A percentile compares a stretch with the other conserved stretches of the same genome.
Conservation (phyloP, 1,140 invertebrate genomes). For the Drosophila watanabei region DNA sequence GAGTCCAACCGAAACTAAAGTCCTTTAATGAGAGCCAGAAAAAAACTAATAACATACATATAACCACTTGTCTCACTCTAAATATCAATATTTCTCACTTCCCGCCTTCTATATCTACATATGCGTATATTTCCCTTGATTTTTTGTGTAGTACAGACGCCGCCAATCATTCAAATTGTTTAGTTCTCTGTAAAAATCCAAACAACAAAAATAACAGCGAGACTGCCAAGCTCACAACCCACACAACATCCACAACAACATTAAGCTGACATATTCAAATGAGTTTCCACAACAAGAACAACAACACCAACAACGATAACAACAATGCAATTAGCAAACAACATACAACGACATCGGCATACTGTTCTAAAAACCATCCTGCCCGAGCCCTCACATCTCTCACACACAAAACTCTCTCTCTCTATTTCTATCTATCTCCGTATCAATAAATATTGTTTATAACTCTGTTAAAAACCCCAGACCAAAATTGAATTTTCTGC, state of each 20-base stretch:
- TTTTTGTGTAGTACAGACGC: conserved; percentile 29
- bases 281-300: conserved; percentile 28
- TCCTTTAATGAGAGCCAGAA: conserved; percentile 32
- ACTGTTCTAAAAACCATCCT: conserved; percentile 72
- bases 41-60: conserved; percentile 21
- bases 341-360: conserved; percentile 46
- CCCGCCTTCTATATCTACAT: conserved; percentile 26
- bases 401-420: conserved; percentile 44
- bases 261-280: conserved; percentile 12
- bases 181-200: conserved; percentile 12
- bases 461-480: conserved; percentile 40
- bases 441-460: conserved; percentile 57
- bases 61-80: conserved; percentile 9
- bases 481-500: conserved; percentile 58
- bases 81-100: conserved; percentile 15
- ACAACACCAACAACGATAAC: conserved; percentile 19
- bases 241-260: conserved; percentile 17
- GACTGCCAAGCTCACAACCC: conserved; percentile 8
- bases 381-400: conserved; percentile 82
- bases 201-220: conserved; percentile 12
- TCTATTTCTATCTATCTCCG: conserved; percentile 30
- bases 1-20: conserved; percentile 14
- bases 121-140: conserved; percentile 22
- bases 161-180: conserved; percentile 18
- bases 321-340: conserved; percentile 40